Base-by-base conservation (phyloP, 2,113 vertebrate genomes). In the Eudyptes chrysolophus region DNA sequence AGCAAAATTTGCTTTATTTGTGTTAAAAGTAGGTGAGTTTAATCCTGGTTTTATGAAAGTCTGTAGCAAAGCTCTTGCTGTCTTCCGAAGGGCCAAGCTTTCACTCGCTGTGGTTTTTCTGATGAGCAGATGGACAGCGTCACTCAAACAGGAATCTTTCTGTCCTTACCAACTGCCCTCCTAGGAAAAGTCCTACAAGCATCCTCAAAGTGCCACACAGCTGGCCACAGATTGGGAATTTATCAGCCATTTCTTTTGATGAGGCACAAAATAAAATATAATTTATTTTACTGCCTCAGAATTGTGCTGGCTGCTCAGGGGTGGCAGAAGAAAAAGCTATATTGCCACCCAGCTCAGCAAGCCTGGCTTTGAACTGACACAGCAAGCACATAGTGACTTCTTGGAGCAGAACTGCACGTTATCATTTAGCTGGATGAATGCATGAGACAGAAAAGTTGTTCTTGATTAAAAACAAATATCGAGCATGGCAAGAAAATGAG, bases 381-480 rank as follows among this genome's bases (percentile, higher is more conserved):
- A 69, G 46, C 65, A 60, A 87, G 65, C 40, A 48, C 62, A 58
- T 5, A 89, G 57, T 65, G 69, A 38, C 65, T 96, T 82, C 57
- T 91, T 87, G 89, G 91, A 95, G 83, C 69, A 78, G 72, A 84
- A 51, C 51, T 87, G 36, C 69, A 81, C 48, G 29, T 92, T 89
- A 82, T 32, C 69, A n/a, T 91, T 78, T 75, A 87, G 66, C 66
- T 75, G 60, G 89, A 91, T 87, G 74, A 95, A 69, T 8, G 16
- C 65, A 71, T 71, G 62, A 96, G 86, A 87, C 84, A 93, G 86
- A 87, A 92, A 92, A 96, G 76, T 95, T 97, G 92, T 89, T 96
- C 96, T 91, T 97, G 92, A 97, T 97, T 96, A 97, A 96, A 97
- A 97, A 91, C 94, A 97, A 97, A 95, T 96, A 94, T 92, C 52